Base-by-base conservation (phyloP, 2,797 vertebrate genomes). In the Lepus townsendii region DNA sequence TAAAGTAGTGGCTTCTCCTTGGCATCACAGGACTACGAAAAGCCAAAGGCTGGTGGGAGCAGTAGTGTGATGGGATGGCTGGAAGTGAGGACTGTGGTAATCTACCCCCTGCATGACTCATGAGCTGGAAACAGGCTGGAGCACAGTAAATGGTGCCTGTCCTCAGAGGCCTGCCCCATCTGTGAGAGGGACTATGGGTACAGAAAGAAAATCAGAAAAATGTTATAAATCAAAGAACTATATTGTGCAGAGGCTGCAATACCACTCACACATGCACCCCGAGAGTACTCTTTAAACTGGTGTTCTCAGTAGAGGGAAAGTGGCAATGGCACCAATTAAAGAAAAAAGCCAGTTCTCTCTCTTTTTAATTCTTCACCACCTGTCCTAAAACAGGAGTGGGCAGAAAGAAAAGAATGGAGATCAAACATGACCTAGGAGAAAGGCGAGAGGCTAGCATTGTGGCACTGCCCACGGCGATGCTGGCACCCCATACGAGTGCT, bases 101-200 rank as follows among this genome's bases (percentile, higher is more conserved):
- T 1, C 0, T 32, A 11, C 9, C 19, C 19, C 4, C 12, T 7
- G 35, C 5, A 2, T 26, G 3, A n/a, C 14, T 32, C 5, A 4
- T 2, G 19, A n/a, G n/a, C 32, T 66, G 26, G 12, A 32, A 60
- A 75, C 8, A 50, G n/a, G 0, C 12, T n/a, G 60, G 17, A 65
- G 26, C 27, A 73, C 20, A 27, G 4, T 7, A 57, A 65, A 30
- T 30, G 3, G 0, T 16, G 26, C 7, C 7, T 78, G 6, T 6
- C 5, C 14, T 22, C 0, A 65, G 20, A 47, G 0, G 19, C 13
- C 9, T 38, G 26, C 50, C 32, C 52, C 54, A 54, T 22, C n/a
- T 75, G 8, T 24, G 35, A 47, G 20, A 54, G 22, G 66, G 1
- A 0, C 35, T 30, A 2, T 2, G 4, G 9, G 60, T 12, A 30